phyloP scores from a whole-genome alignment of 2,888 invertebrate species.

The Chironomus riparius region DNA sequence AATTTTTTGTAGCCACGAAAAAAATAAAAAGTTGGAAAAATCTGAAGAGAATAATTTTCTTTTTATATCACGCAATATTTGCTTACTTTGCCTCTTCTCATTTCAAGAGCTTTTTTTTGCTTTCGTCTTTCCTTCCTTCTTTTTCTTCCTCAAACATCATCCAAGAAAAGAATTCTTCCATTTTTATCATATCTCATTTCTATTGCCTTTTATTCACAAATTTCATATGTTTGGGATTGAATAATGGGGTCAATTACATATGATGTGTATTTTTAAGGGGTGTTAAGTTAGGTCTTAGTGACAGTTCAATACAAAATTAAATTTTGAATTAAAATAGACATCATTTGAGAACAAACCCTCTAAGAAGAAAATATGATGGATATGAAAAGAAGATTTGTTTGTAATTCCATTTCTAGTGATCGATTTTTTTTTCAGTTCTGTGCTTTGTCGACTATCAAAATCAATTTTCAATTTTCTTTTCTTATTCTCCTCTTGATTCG shows the following conservation, averaged over 20 bases:
- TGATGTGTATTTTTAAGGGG: too few species aligned
- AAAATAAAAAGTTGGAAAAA: neutral
- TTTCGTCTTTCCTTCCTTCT: too few species aligned
- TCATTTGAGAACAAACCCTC: too few species aligned
- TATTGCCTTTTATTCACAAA: neutral
- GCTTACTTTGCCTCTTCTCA: neutral
- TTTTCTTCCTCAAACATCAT: too few species aligned
- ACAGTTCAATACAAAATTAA: too few species aligned
- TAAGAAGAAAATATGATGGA: neutral
- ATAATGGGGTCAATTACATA: too few species aligned
- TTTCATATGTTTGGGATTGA: neutral
- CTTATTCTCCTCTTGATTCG: neutral
- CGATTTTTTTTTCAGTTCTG: neutral
- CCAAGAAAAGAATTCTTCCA: neutral
- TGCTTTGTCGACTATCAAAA: neutral
- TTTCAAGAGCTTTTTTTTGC: neutral
- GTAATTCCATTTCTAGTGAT: neutral
- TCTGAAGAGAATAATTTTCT: neutral
- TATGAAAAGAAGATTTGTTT: neutral
- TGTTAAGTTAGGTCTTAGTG: too few species aligned
- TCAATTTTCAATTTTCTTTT: conserved; percentile 6
- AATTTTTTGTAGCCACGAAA: neutral
- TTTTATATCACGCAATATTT: neutral
- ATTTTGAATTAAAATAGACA: too few species aligned
- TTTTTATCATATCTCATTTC: neutral